Conservation (phyloP, 2,797 vertebrate species). For the Mareca penelope region DNA sequence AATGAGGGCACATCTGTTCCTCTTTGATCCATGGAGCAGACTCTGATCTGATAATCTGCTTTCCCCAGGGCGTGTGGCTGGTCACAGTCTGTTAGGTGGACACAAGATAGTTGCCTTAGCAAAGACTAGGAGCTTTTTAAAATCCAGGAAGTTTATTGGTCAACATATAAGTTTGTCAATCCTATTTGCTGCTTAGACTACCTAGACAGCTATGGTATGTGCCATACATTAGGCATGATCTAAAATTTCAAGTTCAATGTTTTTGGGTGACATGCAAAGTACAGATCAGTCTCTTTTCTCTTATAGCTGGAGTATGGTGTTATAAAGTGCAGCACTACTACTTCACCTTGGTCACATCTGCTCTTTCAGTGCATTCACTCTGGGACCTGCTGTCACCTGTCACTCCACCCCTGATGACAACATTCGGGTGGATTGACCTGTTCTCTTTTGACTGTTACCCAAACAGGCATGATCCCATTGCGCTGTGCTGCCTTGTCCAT, state of each 20-base stretch:
- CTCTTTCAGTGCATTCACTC: background rate
- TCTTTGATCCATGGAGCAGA: slow-evolving; percentile 33
- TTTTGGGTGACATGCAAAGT: background rate
- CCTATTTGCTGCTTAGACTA: background rate
- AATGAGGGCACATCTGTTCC: background rate
- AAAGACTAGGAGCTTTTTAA: background rate
- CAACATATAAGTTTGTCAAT: background rate
- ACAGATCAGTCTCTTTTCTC: background rate
- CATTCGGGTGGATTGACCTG: background rate
- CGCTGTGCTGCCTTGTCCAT: background rate
- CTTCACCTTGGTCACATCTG: background rate
- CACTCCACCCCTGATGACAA: background rate
- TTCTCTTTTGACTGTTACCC: background rate
- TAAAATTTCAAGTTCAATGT: background rate
- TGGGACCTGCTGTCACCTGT: background rate
- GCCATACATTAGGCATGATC: background rate
- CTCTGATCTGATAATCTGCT: background rate
- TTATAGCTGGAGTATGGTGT: background rate
- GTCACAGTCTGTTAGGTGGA: background rate
- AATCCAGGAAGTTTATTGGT: background rate
- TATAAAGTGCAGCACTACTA: background rate
- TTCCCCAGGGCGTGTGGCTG: background rate
- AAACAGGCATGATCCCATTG: background rate
- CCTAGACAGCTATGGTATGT: background rate
- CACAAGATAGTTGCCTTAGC: background rate